These are phyloP conservation scores for Listrodromus nycthemerus DNA, from an alignment of 2,888 invertebrate species.

Conservation along the genomic window DNA sequence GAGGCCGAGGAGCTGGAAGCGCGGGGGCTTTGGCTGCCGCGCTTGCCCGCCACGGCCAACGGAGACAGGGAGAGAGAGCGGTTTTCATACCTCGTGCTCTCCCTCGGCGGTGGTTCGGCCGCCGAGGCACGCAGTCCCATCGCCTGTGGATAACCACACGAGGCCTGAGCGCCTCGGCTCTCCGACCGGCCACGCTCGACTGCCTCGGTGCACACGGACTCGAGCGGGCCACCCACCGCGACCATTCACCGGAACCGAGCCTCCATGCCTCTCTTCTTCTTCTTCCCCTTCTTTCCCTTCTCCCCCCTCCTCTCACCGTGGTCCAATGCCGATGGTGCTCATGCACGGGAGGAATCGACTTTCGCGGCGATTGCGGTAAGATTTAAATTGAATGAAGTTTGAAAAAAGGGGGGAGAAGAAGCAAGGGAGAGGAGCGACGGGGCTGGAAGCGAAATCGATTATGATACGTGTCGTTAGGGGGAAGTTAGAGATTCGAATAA, in stretches of 20 bases:
- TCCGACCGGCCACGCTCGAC: conserved; percentile 84
- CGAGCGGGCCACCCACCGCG: conserved; percentile 84
- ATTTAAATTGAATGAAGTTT: conserved; percentile 33
- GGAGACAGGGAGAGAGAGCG: conserved; percentile 48
- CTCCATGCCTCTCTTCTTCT: conserved; percentile 44
- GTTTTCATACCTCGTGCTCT: conserved; percentile 50
- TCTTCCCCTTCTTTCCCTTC: not conserved
- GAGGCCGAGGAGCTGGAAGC: conserved; percentile 65
- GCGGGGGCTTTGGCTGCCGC: conserved; percentile 54
- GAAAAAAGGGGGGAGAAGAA: not conserved
- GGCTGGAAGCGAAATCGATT: not conserved
- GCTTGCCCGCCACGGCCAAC: conserved; percentile 33
- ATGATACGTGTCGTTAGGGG: not conserved
- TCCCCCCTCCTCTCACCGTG: conserved; percentile 66
- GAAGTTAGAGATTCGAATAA: too few relatives aligned
- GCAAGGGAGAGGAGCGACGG: not conserved
- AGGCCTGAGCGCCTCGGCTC: conserved; percentile 44
- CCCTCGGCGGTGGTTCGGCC: conserved; percentile 53
- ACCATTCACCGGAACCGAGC: conserved; percentile 85
- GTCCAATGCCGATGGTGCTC: conserved; percentile 81
- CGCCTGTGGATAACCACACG: conserved; percentile 57
- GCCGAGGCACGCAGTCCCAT: conserved; percentile 68
- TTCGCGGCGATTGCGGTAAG: not conserved
- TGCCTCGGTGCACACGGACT: conserved; percentile 85
- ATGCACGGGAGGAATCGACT: conserved; percentile 69